A percentile compares a stretch with the other conserved stretches of the same genome.
Evolutionary conservation across 2,113 vertebrate species (phyloP).

Genomic region (Callipepla squamata): DNA sequence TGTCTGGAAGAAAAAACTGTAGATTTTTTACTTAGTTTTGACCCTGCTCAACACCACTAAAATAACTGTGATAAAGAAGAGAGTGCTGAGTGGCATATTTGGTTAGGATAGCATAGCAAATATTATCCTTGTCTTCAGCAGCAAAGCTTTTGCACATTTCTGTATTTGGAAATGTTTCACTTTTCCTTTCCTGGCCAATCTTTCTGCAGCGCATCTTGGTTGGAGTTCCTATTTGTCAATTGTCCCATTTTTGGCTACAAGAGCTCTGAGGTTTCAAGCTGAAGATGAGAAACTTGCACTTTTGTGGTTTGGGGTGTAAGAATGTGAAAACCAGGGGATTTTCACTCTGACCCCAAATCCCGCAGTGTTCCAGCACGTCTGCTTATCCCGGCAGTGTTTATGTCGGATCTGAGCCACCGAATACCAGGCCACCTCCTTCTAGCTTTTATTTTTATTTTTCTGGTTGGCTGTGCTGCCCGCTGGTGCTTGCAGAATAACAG

Average conservation of each 20-base stretch:
- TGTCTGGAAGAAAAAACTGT: neutral
- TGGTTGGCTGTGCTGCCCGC: neutral
- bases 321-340: constrained; percentile 53
- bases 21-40: neutral
- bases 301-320: constrained; percentile 31
- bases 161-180: constrained; percentile 4
- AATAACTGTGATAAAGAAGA: neutral
- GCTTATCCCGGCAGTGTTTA: neutral
- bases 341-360: neutral
- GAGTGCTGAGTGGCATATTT: neutral
- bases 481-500: neutral
- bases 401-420: neutral
- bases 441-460: constrained; percentile 7
- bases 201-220: neutral
- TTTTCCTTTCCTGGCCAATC: neutral
- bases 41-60: neutral
- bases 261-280: constrained; percentile 30
- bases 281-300: constrained; percentile 33
- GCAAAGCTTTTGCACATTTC: neutral
- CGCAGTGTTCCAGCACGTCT: constrained; percentile 1
- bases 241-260: constrained; percentile 6
- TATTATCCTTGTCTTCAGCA: neutral
- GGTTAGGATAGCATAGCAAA: neutral
- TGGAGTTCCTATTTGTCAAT: neutral
- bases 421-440: neutral